A percentile compares a stretch with the other conserved stretches of the same genome.
phyloP scores from a whole-genome alignment of 23 tunicate species.

The Clavelina lepadiformis region DNA sequence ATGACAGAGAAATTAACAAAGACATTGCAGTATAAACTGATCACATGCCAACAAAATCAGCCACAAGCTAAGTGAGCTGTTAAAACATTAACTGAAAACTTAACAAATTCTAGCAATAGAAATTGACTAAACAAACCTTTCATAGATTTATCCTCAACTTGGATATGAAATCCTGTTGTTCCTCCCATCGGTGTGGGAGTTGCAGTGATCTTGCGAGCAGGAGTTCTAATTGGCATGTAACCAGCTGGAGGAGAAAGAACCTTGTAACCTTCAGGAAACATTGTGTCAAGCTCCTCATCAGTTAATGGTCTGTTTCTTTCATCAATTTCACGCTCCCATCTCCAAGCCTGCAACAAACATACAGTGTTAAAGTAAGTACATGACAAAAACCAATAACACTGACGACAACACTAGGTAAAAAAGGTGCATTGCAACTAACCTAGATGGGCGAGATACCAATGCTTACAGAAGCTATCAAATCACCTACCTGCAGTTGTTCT shows the following conservation, averaged over 20 bases:
- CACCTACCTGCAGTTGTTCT: conserved; percentile 59
- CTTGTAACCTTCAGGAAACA: conserved; percentile 99
- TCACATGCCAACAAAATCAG: too few relatives aligned
- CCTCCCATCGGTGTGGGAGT: conserved; percentile 99
- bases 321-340: conserved; percentile 99
- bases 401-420: too few relatives aligned
- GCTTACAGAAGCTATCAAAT: background rate
- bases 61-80: too few relatives aligned
- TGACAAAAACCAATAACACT: too few relatives aligned
- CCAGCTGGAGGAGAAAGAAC: conserved; percentile 90
- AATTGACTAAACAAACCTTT: too few relatives aligned
- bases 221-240: conserved; percentile 92
- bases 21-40: too few relatives aligned
- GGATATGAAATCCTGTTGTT: conserved; percentile 93
- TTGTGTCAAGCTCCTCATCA: conserved; percentile 97
- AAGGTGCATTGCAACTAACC: background rate
- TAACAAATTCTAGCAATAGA: too few relatives aligned
- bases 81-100: too few relatives aligned
- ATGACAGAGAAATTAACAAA: too few relatives aligned
- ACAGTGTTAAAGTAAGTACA: too few relatives aligned
- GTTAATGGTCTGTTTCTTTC: conserved; percentile 91
- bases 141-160: conserved; percentile 87
- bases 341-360: conserved; percentile 58
- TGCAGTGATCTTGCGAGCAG: conserved; percentile 93
- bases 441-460: background rate